Conservation (phyloP, 2,888 invertebrate genomes). For the Andrena trimmerana region DNA sequence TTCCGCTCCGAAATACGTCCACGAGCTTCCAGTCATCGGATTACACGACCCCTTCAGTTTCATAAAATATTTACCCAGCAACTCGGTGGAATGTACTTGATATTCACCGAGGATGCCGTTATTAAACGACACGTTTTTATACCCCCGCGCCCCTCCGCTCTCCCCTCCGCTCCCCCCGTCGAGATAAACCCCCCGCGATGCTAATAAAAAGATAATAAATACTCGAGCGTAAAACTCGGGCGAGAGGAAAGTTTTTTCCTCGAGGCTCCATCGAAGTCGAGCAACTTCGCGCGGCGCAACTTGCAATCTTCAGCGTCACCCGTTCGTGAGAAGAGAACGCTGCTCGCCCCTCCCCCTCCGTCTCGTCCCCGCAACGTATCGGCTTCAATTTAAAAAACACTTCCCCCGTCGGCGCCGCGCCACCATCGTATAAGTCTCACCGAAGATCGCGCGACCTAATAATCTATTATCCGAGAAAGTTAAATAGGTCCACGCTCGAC, state of each 20-base stretch:
- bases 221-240: constrained; percentile 55
- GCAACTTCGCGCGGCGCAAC: constrained; percentile 14
- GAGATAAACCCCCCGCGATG: constrained; percentile 35
- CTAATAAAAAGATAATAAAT: constrained; percentile 66
- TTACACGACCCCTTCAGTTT: not conserved
- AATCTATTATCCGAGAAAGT: constrained; percentile 29
- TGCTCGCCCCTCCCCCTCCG: not conserved
- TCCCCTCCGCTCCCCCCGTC: not conserved
- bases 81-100: constrained; percentile 26
- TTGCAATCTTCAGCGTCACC: constrained; percentile 46
- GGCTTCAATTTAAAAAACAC: constrained; percentile 37
- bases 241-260: constrained; percentile 36
- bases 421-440: constrained; percentile 2
- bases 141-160: constrained; percentile 12
- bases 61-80: constrained; percentile 39
- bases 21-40: constrained; percentile 1
- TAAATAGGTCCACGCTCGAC: constrained; percentile 19
- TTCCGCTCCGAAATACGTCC: not conserved
- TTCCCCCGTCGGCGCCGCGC: not conserved
- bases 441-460: constrained; percentile 13
- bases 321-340: constrained; percentile 20
- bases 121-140: constrained; percentile 52
- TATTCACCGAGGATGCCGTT: constrained; percentile 27
- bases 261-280: constrained; percentile 1
- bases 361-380: constrained; percentile 15